Evolutionary conservation across 2,888 invertebrate genomes (phyloP).

Genomic region (Rambutsinella grinnellia): DNA sequence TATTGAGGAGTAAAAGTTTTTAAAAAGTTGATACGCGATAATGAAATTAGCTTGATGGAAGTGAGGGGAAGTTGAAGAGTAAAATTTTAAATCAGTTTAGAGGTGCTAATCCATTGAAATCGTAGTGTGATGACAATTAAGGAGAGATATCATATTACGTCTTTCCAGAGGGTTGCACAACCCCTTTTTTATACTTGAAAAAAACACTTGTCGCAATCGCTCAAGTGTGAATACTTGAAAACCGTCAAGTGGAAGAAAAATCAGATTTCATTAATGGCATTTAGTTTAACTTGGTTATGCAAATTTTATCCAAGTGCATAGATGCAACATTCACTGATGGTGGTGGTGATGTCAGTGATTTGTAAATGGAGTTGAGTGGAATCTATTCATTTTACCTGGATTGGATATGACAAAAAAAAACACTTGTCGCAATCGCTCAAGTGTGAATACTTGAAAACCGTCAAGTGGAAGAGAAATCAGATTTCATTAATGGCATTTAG

Average conservation of each 20-base stretch:
- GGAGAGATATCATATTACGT: slow-evolving; percentile 4
- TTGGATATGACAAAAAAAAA: no score
- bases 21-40: slow-evolving; percentile 23
- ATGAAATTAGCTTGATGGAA: slow-evolving; percentile 44
- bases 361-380: no score
- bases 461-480: slow-evolving; percentile 36
- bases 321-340: no score
- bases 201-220: slow-evolving; percentile 18
- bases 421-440: slow-evolving; percentile 25
- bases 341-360: no score
- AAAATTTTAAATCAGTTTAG: slow-evolving; percentile 48
- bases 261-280: slow-evolving; percentile 7
- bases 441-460: slow-evolving; percentile 38
- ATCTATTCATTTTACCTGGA: no score
- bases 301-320: no score
- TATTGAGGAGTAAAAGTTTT: slow-evolving; percentile 22
- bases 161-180: background rate
- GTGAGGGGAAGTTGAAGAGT: slow-evolving; percentile 4
- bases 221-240: slow-evolving; percentile 39
- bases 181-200: background rate
- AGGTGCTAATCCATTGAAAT: slow-evolving; percentile 49
- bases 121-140: slow-evolving; percentile 13
- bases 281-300: slow-evolving; percentile 60
- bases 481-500: background rate
- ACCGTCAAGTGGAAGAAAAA: slow-evolving; percentile 36